A percentile compares a stretch with the other conserved stretches of the same genome.
Evolutionary conservation across 2,113 vertebrate species (phyloP).

Genomic region (Xenopus borealis): DNA sequence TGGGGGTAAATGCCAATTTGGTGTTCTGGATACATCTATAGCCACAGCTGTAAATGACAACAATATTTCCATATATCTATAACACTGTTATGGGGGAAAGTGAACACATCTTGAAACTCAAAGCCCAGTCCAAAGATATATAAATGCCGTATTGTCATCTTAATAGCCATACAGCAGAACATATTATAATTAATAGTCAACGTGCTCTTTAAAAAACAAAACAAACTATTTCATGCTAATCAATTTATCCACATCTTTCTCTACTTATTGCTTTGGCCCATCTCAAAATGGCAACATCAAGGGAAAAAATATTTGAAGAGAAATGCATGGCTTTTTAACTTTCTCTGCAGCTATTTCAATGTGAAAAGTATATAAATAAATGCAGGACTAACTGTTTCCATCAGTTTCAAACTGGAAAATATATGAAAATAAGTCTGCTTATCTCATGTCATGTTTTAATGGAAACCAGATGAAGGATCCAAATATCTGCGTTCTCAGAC

Average conservation of each 20-base stretch:
- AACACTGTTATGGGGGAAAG: no score
- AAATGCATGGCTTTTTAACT: neutral
- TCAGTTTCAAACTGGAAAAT: slow-evolving; percentile 5
- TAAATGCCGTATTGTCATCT: no score
- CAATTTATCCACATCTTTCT: neutral
- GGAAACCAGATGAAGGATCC: neutral
- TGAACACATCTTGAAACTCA: no score
- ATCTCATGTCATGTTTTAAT: slow-evolving; percentile 3
- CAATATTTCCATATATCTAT: no score
- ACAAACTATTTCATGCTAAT: no score
- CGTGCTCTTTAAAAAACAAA: no score
- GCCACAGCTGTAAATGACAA: no score
- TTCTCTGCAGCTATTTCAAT: neutral
- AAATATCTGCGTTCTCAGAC: neutral
- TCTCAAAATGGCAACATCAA: neutral
- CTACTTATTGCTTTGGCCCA: neutral
- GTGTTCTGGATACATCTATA: no score
- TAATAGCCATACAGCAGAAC: no score
- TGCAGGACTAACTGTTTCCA: slow-evolving; percentile 7
- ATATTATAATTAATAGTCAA: no score
- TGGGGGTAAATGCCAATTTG: no score
- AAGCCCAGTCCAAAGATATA: no score
- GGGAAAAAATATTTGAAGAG: neutral
- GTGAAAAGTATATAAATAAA: neutral
- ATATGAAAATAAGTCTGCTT: neutral